A percentile compares a stretch with the other conserved stretches of the same genome.
Evolutionary conservation across 1,140 invertebrate genomes (phyloP).

Genomic region (Euglossa dilemma): DNA sequence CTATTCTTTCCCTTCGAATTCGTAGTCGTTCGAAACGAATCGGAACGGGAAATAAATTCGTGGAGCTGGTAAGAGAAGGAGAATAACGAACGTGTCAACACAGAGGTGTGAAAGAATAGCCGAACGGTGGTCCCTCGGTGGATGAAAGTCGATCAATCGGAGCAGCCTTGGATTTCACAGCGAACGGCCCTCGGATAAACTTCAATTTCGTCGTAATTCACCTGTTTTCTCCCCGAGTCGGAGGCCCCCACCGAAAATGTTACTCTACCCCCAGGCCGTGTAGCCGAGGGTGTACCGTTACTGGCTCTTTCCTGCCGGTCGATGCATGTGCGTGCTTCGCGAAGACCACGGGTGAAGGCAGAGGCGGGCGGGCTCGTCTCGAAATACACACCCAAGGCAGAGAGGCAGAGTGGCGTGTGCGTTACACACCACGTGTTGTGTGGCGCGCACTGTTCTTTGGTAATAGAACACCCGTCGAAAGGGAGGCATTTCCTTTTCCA

Average conservation of each 20-base stretch:
- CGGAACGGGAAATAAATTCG: no score
- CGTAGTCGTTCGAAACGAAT: no score
- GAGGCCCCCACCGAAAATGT: background rate
- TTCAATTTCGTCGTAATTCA: constrained; percentile 15
- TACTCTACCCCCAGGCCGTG: background rate
- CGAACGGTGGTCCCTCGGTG: no score
- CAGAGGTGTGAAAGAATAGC: background rate
- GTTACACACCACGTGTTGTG: constrained; percentile 49
- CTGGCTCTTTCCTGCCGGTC: constrained; percentile 2
- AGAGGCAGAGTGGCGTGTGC: constrained; percentile 24
- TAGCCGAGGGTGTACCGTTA: constrained; percentile 20
- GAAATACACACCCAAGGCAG: constrained; percentile 51
- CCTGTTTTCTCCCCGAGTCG: background rate
- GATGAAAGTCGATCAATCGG: background rate
- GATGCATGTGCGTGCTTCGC: constrained; percentile 19
- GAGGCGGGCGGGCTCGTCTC: constrained; percentile 33
- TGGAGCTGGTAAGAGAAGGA: no score
- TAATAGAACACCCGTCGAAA: constrained; percentile 63
- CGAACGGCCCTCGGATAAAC: background rate
- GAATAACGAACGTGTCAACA: background rate
- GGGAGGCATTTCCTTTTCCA: constrained; percentile 52
- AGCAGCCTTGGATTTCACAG: background rate
- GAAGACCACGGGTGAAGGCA: constrained; percentile 41
- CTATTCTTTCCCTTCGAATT: no score
- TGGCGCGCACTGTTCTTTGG: constrained; percentile 41